phyloP scores from a whole-genome alignment of 2,888 invertebrate species.

The Xanthorhoe designata region DNA sequence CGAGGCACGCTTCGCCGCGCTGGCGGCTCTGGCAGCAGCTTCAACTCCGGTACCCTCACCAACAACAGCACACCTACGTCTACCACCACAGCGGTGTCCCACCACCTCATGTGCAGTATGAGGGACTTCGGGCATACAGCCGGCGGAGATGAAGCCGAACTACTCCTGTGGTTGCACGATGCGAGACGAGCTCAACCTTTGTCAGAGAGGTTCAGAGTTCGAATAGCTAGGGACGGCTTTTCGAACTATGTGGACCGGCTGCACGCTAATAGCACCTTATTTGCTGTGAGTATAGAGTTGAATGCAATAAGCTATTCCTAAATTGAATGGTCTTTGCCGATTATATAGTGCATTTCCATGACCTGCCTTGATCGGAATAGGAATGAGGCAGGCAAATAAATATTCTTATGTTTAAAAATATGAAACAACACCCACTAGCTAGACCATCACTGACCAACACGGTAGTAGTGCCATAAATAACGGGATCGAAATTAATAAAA shows the following conservation, averaged over 20 bases:
- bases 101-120: conserved; percentile 90
- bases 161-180: conserved; percentile 95
- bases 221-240: conserved; percentile 95
- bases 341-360: too few species aligned
- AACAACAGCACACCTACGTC: conserved; percentile 53
- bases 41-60: conserved; percentile 76
- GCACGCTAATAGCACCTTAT: conserved; percentile 95
- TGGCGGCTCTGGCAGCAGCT: conserved; percentile 79
- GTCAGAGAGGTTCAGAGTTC: conserved; percentile 95
- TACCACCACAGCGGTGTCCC: conserved; percentile 70
- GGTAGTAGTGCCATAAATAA: too few species aligned
- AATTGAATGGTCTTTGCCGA: too few species aligned
- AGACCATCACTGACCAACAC: too few species aligned
- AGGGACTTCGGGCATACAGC: conserved; percentile 95
- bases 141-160: conserved; percentile 95
- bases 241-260: conserved; percentile 95
- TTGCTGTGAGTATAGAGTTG: conserved; percentile 86
- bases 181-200: conserved; percentile 91
- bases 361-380: too few species aligned
- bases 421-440: too few species aligned
- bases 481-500: too few species aligned
- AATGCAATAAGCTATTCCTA: too few species aligned
- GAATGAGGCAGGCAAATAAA: too few species aligned
- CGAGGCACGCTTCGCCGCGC: conserved; percentile 79
- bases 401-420: too few species aligned